Evolutionary conservation across 2,888 invertebrate species (phyloP).

Genomic region (Platynereis dumerilii): DNA sequence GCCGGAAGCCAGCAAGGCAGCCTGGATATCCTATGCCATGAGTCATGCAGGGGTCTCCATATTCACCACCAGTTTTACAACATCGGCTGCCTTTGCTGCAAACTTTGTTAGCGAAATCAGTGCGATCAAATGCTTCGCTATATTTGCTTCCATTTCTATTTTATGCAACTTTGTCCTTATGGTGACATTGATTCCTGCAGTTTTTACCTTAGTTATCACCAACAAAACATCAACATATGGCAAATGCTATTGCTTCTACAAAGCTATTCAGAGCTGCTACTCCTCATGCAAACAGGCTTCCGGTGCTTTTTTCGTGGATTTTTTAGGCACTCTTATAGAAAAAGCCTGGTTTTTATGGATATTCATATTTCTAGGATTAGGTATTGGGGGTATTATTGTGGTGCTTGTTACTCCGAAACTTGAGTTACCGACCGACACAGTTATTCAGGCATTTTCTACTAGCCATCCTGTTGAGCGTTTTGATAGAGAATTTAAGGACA

Average conservation of each 20-base stretch:
- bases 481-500: constrained; percentile 75
- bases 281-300: too few species aligned
- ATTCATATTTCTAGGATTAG: constrained; percentile 29
- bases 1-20: neutral
- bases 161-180: constrained; percentile 1
- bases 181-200: constrained; percentile 4
- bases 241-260: too few species aligned
- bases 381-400: constrained; percentile 17
- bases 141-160: constrained; percentile 5
- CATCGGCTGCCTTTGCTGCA: constrained; percentile 2
- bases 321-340: constrained; percentile 52
- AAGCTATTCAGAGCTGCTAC: too few species aligned
- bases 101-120: constrained; percentile 5
- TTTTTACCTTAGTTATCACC: neutral
- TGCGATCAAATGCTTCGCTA: constrained; percentile 1
- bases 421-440: constrained; percentile 69
- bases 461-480: constrained; percentile 89
- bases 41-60: constrained; percentile 4
- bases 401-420: constrained; percentile 23
- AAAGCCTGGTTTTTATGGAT: constrained; percentile 62
- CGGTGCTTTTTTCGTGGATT: neutral
- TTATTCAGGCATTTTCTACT: constrained; percentile 65
- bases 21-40: constrained; percentile 1
- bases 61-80: constrained; percentile 5
- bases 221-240: too few species aligned